Evolutionary conservation across 2,888 invertebrate genomes (phyloP), one percentile per base, ranked within the genome.

Genomic region (Timema podura): DNA sequence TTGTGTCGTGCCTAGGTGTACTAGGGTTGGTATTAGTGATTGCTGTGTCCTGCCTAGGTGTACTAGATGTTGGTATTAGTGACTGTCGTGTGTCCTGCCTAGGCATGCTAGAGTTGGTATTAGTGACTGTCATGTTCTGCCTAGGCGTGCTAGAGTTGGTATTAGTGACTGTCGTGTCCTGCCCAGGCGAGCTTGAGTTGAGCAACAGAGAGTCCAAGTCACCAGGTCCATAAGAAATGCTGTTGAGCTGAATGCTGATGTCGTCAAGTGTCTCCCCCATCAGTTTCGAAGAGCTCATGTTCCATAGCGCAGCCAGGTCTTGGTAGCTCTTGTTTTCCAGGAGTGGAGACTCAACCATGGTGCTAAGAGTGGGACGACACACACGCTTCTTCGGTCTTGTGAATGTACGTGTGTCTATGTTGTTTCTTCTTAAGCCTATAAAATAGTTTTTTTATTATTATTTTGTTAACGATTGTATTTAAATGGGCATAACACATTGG

Each of bases 361-460:
- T 84, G 72, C 89, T 88, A 73, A 89, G 86, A 76, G 86, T 87
- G 49, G 87, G 86, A 71, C 89, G 83, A 48, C 80, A 82, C 11
- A 81, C 79, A 70, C 86, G 83, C 77, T 87, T 88, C 78, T 90
- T 90, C 44, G 89, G 88, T 75, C 86, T 84, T 68, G 89, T 89
- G 79, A 87, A 90, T 10, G 90, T 90, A 76, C 90, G 83, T 0
- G 89, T 87, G 78, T 90, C 89, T 76, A 90, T 86, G 73, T 83
- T 84, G 77, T 84, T 84, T 74, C 82, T 84, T 77, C 85, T 82
- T 73, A 82, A n/a, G 11, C 69, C 71, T 71, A 64, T 5, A 61
- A 71, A 11, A 48, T 15, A 13, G 5, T 0, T 30, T 61, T 61
- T 13, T 13, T 51, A 2, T 13, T 15, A 64, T 64, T 7, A 16